phyloP scores from a whole-genome alignment of 2,888 invertebrate genomes.

The Nudaria mundana region DNA sequence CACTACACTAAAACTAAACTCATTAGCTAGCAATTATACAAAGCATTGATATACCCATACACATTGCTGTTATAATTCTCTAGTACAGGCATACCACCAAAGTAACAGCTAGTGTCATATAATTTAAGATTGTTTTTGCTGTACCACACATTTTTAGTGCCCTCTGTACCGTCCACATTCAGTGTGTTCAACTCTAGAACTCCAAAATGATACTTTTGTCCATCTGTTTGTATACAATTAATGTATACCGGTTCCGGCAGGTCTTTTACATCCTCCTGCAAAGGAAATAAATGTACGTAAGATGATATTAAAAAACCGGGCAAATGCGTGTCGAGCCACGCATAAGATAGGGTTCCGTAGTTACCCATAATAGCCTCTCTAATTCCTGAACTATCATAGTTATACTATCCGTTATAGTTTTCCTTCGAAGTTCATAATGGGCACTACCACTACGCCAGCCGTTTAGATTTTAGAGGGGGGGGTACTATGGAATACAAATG shows the following conservation, averaged over 20 bases:
- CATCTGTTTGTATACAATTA: slow-evolving; percentile 92
- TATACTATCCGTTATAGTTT: too few relatives aligned
- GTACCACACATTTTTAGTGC: slow-evolving; percentile 91
- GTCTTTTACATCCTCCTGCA: slow-evolving; percentile 81
- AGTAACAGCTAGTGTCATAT: slow-evolving; percentile 84
- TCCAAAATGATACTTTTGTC: slow-evolving; percentile 89
- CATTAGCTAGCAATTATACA: slow-evolving; percentile 84
- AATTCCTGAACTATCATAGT: too few relatives aligned
- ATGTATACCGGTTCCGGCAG: slow-evolving; percentile 89
- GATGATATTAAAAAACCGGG: too few relatives aligned
- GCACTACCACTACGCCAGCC: too few relatives aligned
- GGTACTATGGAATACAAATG: neutral
- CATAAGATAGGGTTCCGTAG: too few relatives aligned
- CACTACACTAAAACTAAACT: slow-evolving; percentile 40
- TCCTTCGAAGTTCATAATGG: too few relatives aligned
- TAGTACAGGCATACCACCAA: slow-evolving; percentile 83
- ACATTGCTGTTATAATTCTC: slow-evolving; percentile 90
- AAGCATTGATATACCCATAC: slow-evolving; percentile 88
- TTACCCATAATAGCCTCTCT: too few relatives aligned
- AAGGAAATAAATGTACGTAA: too few relatives aligned
- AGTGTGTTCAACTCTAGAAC: slow-evolving; percentile 92
- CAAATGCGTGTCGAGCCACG: neutral
- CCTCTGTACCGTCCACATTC: slow-evolving; percentile 80
- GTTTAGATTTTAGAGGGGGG: too few relatives aligned
- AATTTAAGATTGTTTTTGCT: slow-evolving; percentile 83